Percentiles rank a stretch among this genome's conserved stretches.
phyloP scores from a whole-genome alignment of 2,113 vertebrate genomes.

The Lasiurus borealis region DNA sequence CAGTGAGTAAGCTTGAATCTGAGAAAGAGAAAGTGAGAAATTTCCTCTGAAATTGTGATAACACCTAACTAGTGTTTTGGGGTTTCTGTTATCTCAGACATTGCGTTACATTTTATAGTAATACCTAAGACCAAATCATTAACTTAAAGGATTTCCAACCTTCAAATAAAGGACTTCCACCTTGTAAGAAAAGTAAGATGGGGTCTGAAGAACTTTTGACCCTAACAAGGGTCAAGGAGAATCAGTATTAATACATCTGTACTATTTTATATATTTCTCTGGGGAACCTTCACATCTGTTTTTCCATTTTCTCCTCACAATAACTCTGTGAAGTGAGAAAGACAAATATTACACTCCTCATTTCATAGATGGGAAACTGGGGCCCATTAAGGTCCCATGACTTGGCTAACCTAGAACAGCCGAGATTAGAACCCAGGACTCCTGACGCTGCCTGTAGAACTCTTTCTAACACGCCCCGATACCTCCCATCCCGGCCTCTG shows the following conservation, averaged over 20 bases:
- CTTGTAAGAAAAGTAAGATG: conserved; percentile 29
- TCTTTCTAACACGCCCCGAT: neutral
- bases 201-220: neutral
- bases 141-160: conserved; percentile 31
- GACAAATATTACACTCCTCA: conserved; percentile 64
- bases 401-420: neutral
- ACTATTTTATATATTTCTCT: conserved; percentile 72
- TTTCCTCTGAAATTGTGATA: neutral
- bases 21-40: neutral
- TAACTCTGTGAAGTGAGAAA: conserved; percentile 62
- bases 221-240: neutral
- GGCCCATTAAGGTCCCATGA: conserved; percentile 43
- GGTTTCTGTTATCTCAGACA: conserved; percentile 22
- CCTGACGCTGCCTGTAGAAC: neutral
- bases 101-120: neutral
- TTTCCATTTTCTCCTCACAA: conserved; percentile 65
- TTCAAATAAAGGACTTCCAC: conserved; percentile 21
- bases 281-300: conserved; percentile 70
- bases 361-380: conserved; percentile 53
- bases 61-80: neutral
- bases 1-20: neutral
- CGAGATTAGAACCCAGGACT: conserved; percentile 61
- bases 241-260: conserved; percentile 62
- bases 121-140: conserved; percentile 3
- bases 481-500: neutral